These are phyloP conservation scores for Hyperoodon ampullatus DNA, from an alignment of 2,113 vertebrate species.

Conservation along the genomic window DNA sequence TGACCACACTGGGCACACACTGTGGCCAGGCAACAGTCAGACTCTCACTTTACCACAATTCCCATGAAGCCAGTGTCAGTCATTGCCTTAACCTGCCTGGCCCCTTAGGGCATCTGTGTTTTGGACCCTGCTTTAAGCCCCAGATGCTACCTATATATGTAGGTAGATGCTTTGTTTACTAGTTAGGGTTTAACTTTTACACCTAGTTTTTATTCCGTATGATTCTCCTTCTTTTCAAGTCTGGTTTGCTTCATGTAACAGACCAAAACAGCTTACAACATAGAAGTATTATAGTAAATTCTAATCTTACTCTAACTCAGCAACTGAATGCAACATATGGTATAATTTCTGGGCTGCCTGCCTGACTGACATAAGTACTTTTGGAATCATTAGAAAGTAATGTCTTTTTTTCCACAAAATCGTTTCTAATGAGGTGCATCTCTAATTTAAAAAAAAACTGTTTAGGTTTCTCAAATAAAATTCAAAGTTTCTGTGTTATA, in stretches of 20 bases:
- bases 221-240: slow-evolving; percentile 11
- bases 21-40: neutral
- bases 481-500: neutral
- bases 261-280: slow-evolving; percentile 39
- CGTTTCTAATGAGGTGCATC: neutral
- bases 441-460: neutral
- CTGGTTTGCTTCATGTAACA: slow-evolving; percentile 35
- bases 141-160: slow-evolving; percentile 3
- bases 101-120: neutral
- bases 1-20: neutral
- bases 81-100: neutral
- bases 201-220: neutral
- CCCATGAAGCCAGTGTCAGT: neutral
- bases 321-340: neutral
- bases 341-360: neutral
- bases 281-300: neutral
- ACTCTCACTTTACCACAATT: neutral
- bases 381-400: neutral
- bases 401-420: slow-evolving; percentile 29
- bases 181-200: slow-evolving; percentile 40
- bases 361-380: neutral
- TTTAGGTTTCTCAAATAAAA: neutral
- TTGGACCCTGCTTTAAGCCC: neutral
- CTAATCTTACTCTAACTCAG: slow-evolving; percentile 8
- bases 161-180: slow-evolving; percentile 12